These are phyloP conservation scores for Leptinotarsa lineolata DNA, from an alignment of 1,140 invertebrate genomes.

Conservation along the genomic window DNA sequence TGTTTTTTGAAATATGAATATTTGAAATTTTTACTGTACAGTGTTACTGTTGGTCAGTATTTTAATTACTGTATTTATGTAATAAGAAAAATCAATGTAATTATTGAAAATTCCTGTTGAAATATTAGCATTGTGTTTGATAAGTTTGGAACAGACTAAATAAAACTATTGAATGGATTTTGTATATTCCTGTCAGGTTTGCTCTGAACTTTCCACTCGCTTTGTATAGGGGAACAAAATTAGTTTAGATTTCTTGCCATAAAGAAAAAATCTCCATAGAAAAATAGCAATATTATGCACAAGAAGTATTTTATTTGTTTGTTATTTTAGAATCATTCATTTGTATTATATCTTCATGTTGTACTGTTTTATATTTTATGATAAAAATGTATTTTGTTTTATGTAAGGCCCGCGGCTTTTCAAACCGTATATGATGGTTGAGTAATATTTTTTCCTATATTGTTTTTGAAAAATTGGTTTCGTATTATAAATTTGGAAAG, in stretches of 20 bases:
- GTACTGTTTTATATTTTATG: slow-evolving; percentile 47
- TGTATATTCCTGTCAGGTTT: slow-evolving; percentile 9
- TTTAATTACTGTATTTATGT: slow-evolving; percentile 34
- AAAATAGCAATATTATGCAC: slow-evolving; percentile 43
- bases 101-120: slow-evolving; percentile 15
- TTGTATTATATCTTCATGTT: slow-evolving; percentile 45
- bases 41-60: slow-evolving; percentile 45
- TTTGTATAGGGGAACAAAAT: slow-evolving; percentile 38
- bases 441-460: no score
- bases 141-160: slow-evolving; percentile 18
- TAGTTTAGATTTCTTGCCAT: slow-evolving; percentile 37
- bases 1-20: background rate
- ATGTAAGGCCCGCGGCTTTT: background rate
- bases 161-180: slow-evolving; percentile 18
- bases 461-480: no score
- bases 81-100: slow-evolving; percentile 22
- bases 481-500: no score
- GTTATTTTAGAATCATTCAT: slow-evolving; percentile 37
- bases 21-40: slow-evolving; percentile 22
- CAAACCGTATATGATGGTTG: no score
- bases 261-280: slow-evolving; percentile 33
- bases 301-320: slow-evolving; percentile 44
- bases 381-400: slow-evolving; percentile 14
- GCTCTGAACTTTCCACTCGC: background rate
- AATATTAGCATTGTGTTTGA: background rate